Evolutionary conservation across 2,888 invertebrate species (phyloP), one percentile per base, ranked within the genome.

Genomic region (Sericinus montela): DNA sequence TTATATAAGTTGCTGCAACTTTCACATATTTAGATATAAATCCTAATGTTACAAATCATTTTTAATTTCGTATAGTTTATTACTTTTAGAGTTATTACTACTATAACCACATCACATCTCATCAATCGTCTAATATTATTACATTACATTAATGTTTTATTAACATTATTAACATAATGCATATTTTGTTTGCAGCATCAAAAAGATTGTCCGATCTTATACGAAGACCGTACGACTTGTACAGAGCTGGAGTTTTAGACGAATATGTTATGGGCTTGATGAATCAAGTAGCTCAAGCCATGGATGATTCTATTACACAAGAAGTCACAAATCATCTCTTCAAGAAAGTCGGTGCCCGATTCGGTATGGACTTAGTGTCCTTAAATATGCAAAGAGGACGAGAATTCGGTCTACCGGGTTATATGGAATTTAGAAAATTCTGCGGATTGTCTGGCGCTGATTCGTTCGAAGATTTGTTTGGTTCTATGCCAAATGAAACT

Each of bases 341-440:
- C 85, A 97, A 97, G 81, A 95, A 95, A 77, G 92, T 92, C 32
- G 92, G 92, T 35, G 91, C 92, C 3, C 73, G 94, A 48, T 95
- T 94, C 68, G 97, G 97, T 58, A 93, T 97, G 92, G 97, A 97
- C 78, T 87, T 97, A 67, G 97, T 97, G 11, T 95, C 97, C 8
- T 95, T 97, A 73, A 97, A 97, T 76, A 96, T 97, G 94, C 96
- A 97, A 79, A 91, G 97, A 70, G 97, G 97, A 42, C 92, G 97
- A 54, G 97, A 97, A 74, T 96, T 96, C 63, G 97, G 97, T 53
- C 86, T 97, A 48, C 97, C 97, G 32, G 95, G 97, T 44, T 97
- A 97, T 80, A 97, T 96, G 95, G 96, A 96, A 76, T 97, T 94
- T 87, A 93, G 97, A 59, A 95, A 96, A 79, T 96, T 95, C 92